Conservation (phyloP, 2,888 invertebrate species). For the Drosophila anceps region DNA sequence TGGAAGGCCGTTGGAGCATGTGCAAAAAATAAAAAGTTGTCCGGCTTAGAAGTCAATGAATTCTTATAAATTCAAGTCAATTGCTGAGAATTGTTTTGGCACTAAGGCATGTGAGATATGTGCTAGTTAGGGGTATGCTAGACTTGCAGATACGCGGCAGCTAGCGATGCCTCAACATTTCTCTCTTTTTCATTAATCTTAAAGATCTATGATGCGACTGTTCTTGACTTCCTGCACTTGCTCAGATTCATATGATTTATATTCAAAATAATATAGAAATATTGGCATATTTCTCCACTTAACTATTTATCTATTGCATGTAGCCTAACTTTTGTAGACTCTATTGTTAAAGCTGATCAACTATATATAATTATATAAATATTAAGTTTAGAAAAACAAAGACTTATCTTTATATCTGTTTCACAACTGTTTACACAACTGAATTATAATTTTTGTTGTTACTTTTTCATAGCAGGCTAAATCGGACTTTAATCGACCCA, state of each 20-base stretch:
- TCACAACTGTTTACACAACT: background rate
- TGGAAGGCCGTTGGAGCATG: slow-evolving; percentile 37
- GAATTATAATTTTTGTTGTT: background rate
- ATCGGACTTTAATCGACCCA: slow-evolving; percentile 1
- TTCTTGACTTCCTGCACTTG: too few species aligned
- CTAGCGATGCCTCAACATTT: too few species aligned
- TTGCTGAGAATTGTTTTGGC: slow-evolving; percentile 9
- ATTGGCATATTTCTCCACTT: too few species aligned
- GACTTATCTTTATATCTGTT: background rate
- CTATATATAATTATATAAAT: background rate
- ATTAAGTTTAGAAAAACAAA: background rate
- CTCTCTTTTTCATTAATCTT: too few species aligned
- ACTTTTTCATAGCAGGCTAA: background rate
- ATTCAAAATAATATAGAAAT: too few species aligned
- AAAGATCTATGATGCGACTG: too few species aligned
- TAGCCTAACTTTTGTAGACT: background rate
- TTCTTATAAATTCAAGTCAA: slow-evolving; percentile 14
- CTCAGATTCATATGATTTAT: too few species aligned
- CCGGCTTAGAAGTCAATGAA: slow-evolving; percentile 30
- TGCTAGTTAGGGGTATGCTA: background rate
- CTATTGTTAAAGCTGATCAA: background rate
- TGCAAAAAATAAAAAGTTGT: slow-evolving; percentile 21
- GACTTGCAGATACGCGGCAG: background rate
- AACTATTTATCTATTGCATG: too few species aligned
- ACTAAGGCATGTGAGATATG: background rate